Evolutionary conservation across 2,888 invertebrate species (phyloP), one percentile per base, ranked within the genome.

Genomic region (Tyria jacobaeae): DNA sequence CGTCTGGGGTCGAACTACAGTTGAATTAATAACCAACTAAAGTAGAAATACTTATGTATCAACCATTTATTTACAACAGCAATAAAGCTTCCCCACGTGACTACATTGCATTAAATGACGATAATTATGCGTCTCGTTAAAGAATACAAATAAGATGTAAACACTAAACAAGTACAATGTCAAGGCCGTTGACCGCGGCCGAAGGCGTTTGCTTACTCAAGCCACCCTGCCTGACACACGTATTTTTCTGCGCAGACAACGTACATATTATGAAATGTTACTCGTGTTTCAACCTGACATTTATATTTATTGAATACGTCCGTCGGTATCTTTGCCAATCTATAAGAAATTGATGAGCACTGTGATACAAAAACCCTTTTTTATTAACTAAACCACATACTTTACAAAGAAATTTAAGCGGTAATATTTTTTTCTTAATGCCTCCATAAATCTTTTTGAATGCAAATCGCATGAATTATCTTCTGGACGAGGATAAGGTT

Each of bases 131-230:
- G 71, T 67, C 66, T 79, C 66, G 73, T 76, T 74, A 79, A 75
- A 80, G 83, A 84, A 84, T 82, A 83, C 81, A 78, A 87, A 85
- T 83, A 82, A 82, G 77, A 79, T 82, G 81, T 83, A 80, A 85
- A 84, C 81, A 82, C 68, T 73, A 82, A 87, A 86, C 85, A 81
- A 78, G 86, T 57, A 84, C 90, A 91, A 86, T 91, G 90, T 91
- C 91, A 91, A 89, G 88, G 91, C 87, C 82, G 87, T 80, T 90
- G 91, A 91, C 91, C 90, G 87, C 85, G 14, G 31, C 31, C 9
- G 66, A 57, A 64, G 71, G 66, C 64, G 66, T 68, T 71, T 68
- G 70, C 75, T 69, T 68, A 66, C 63, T 67, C 60, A 48, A 69
- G 53, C 64, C 60, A 53, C 65, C 67, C 71, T 64, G 64, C 67